Evolutionary conservation across 2,888 invertebrate genomes (phyloP).

Genomic region (Pterostichus madidus): DNA sequence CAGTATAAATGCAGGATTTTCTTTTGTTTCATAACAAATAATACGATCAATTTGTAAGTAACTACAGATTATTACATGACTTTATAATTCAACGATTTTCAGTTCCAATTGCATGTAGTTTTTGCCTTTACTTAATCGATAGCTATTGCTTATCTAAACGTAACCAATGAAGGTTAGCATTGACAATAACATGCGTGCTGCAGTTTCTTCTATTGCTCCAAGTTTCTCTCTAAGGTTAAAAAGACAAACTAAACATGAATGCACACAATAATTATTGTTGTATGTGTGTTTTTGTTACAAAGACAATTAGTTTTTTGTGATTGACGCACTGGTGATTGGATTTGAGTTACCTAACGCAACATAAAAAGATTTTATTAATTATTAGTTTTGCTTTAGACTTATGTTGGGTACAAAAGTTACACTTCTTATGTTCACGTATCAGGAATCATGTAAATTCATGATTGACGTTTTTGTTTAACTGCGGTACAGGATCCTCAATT

Average conservation of each 20-base stretch:
- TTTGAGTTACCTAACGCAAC: conserved; percentile 2
- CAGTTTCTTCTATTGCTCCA: conserved; percentile 18
- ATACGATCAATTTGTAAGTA: conserved; percentile 19
- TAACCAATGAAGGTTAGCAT: conserved; percentile 57
- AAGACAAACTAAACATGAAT: conserved; percentile 52
- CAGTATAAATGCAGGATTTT: not conserved
- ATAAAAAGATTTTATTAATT: conserved; percentile 52
- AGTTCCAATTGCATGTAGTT: not conserved
- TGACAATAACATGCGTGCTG: conserved; percentile 26
- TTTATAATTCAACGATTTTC: conserved; percentile 1
- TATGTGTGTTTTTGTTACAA: conserved; percentile 38
- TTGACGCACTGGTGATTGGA: conserved; percentile 52
- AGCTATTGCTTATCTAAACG: too few species aligned
- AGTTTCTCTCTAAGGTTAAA: conserved; percentile 59
- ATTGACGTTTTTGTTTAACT: too few species aligned
- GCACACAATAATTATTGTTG: conserved; percentile 63
- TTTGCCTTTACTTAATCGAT: conserved; percentile 3
- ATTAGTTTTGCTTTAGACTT: conserved; percentile 20
- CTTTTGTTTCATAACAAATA: conserved; percentile 29
- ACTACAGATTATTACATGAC: not conserved
- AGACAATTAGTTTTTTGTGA: conserved; percentile 61
- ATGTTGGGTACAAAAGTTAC: not conserved
- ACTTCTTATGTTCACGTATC: not conserved
- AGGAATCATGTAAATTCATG: too few species aligned
- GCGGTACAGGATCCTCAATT: too few species aligned